Evolutionary conservation across 1,140 invertebrate species (phyloP), one percentile per base, ranked within the genome.

Genomic region (Nasonia longicornis): DNA sequence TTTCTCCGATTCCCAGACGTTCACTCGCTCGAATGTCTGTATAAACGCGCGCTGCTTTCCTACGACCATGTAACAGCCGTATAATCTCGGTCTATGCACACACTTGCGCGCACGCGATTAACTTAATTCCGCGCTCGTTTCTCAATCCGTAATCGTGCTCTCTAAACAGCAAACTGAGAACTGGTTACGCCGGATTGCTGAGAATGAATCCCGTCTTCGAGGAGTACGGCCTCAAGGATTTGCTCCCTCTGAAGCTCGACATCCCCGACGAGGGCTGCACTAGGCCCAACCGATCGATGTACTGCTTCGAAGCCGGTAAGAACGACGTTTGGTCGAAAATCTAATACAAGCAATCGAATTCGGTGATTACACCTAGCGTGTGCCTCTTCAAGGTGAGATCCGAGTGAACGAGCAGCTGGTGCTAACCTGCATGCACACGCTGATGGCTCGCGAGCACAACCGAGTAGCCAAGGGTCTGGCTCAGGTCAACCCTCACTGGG

Each of bases 231-330:
- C 88, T 98, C 1, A 97, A 97, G 88, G 97, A 98, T 88, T 90
- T 98, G 69, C 88, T 98, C 16, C 97, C 97, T 0, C 90, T 97
- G n/a, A 98, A 97, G 87, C 90, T 97, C 45, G 95, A 97, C 84
- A 95, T 97, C 81, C 97, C 97, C 6, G 97, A 97, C 89, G 96
- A 97, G 91, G 97, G 96, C n/a, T 98, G 97, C 89, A 97, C 96
- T 3, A 91, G 97, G 72, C 95, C 96, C 2, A 97, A 97, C 87
- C 92, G 93, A 84, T 95, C 94, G 72, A 96, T 97, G 94, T 98
- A 95, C 88, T 98, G 97, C 87, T 98, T 98, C 87, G 96, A 98
- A 93, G 95, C 95, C 84, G 95, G 95, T 95, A 90, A 90, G 88
- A 11, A 14, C 0, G 14, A 63, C 8, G 11, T 3, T 63, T 63